Evolutionary conservation across 2,888 invertebrate species (phyloP).

Genomic region (Silvanus unidentatus): DNA sequence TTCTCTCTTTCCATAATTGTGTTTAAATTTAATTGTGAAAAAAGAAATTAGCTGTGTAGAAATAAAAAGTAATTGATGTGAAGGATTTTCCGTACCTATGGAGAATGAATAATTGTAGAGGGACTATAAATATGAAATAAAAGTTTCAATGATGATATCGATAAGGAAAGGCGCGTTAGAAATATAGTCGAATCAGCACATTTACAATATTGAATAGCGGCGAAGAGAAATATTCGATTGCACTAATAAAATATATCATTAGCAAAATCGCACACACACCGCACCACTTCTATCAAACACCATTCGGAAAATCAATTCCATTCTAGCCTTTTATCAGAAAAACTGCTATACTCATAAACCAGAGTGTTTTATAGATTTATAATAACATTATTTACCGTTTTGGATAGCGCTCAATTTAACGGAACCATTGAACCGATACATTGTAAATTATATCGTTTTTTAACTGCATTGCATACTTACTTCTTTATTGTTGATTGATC

Average conservation of each 20-base stretch:
- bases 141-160: background rate
- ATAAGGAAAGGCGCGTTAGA: background rate
- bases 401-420: constrained; percentile 18
- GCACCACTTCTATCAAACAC: background rate
- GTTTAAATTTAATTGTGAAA: no score
- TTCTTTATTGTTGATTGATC: no score
- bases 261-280: background rate
- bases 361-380: constrained; percentile 18
- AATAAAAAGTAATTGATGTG: no score
- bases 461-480: no score
- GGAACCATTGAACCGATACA: constrained; percentile 15
- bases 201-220: background rate
- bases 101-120: no score
- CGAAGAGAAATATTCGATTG: background rate
- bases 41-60: no score
- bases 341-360: constrained; percentile 12
- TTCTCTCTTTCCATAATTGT: no score
- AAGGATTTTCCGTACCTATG: no score
- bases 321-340: background rate
- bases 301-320: constrained; percentile 2
- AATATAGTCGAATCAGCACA: background rate
- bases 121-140: background rate
- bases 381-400: constrained; percentile 18
- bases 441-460: constrained; percentile 13
- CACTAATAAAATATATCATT: constrained; percentile 1